Conservation (phyloP, 2,888 invertebrate species). For the Xanthia togata region DNA sequence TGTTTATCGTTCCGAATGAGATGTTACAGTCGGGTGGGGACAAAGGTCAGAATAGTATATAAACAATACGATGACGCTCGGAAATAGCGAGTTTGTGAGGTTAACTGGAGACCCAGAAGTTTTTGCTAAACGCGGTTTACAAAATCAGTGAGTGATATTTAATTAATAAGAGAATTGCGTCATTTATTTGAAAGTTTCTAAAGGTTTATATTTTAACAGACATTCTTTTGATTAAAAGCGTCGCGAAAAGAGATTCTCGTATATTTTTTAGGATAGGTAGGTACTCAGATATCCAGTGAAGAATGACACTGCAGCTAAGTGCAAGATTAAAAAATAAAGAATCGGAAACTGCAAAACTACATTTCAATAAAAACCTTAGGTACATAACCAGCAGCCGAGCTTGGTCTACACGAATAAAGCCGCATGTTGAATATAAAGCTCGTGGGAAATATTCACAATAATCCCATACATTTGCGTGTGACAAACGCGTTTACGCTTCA, state of each 20-base stretch:
- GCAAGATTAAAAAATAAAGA: background rate
- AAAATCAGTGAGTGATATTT: background rate
- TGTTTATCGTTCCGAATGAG: slow-evolving; percentile 58
- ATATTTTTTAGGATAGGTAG: background rate
- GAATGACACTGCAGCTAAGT: background rate
- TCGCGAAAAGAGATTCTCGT: background rate
- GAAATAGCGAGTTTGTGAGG: slow-evolving; percentile 29
- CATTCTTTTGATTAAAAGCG: background rate
- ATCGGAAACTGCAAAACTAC: background rate
- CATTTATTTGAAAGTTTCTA: background rate
- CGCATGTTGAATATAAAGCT: slow-evolving; percentile 52
- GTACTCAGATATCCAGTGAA: background rate
- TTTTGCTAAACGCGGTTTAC: slow-evolving; percentile 6
- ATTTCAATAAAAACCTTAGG: slow-evolving; percentile 2
- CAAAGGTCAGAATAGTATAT: slow-evolving; percentile 51
- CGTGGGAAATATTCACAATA: slow-evolving; percentile 51
- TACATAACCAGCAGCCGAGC: background rate
- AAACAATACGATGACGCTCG: slow-evolving; percentile 40
- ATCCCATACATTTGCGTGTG: slow-evolving; percentile 51
- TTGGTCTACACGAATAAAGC: slow-evolving; percentile 5
- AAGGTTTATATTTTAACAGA: no score
- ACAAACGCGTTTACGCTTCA: slow-evolving; percentile 57
- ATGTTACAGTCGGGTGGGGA: slow-evolving; percentile 45
- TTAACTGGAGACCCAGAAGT: slow-evolving; percentile 24
- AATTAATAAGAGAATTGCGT: background rate